Base-by-base conservation (phyloP, 2,888 invertebrate genomes). In the Nemoura dubitans region DNA sequence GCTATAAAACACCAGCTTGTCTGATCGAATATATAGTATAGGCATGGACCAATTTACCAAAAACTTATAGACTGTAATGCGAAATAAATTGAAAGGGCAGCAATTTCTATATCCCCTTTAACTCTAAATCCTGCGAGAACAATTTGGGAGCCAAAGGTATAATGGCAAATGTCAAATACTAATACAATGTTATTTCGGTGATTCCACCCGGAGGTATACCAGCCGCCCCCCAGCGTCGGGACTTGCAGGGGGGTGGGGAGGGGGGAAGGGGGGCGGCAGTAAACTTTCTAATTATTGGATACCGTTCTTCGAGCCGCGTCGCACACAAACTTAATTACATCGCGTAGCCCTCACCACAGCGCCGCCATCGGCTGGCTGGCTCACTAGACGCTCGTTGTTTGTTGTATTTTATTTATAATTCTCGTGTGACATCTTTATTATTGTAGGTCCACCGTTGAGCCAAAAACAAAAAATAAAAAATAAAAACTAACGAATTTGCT, bases 161-260 rank as follows among this genome's bases (percentile, higher is more conserved):
- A 84, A 84, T 84, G 26, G 27, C 76, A 76, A 84, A 84, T 84
- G 84, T 84, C 84, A 84, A 84, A 84, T 81, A 81, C 84, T 84
- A 84, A 84, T 84, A 26, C 84, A 28, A 84, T 16, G 28, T 84
- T 84, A 84, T 84, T 59, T 76, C 84, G 26, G 59, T 7, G 59
- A 10, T 10, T 10, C n/a, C n/a, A 27, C 27, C 7, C 81, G 27
- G 81, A 81, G 30, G 30, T 27, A 28, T 6, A 14, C 81, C 14
- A 80, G 27, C 29, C 2, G 26, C 78, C 14, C 2, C 78, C 5
- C 16, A 21, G 21, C 59, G 59, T 1, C 36, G 59, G 59, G 16
- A 21, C 2, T 21, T 3, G 59, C 16, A 5, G 43, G 3, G 36
- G 83, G 6, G 43, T n/a, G 25, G 36, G 42, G 1, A 42, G 16